Base-by-base conservation (phyloP, 2,113 vertebrate species). In the Hystrix cristata region DNA sequence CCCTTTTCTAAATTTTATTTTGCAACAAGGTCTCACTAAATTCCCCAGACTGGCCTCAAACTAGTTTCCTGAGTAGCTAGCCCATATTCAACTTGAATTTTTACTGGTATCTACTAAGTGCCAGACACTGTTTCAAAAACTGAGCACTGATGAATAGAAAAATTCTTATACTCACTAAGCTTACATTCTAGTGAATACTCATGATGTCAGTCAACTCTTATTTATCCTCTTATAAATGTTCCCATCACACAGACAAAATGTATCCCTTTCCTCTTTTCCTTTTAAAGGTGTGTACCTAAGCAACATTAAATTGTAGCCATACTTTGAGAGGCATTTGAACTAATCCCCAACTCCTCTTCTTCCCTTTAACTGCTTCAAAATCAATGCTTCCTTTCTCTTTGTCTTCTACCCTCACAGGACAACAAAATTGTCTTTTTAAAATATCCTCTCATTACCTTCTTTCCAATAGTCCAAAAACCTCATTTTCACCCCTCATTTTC, bases 351-450 rank as follows among this genome's bases (percentile, higher is more conserved):
- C 46, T 94, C 82, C 46, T 92, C 64, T 91, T 51, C 71, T 92
- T 90, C 60, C 31, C 14, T 79, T 79, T 78, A 34, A 81, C 34
- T 72, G 71, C 59, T 76, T 31, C 48, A 74, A n/a, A 55, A 72
- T 60, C 29, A 34, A 69, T 51, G n/a, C 23, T 81, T 65, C 27
- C 55, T 94, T 80, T 71, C 1, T 27, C n/a, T 78, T 51, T 69
- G 25, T 74, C n/a, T 67, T 95, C 74, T 16, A 76, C 55, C 48
- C 48, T 93, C 29, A 74, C 10, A 86, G 4, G 5, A 43, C 38
- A 94, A 95, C 29, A 81, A 88, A 97, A n/a, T 0, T 65, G 53
- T 46, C 89, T 94, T 57, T 57, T 27, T 80, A 80, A 72, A 64
- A 71, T n/a, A 83, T 14, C 23, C 18, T 83, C 82, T 82, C 0